phyloP scores from a whole-genome alignment of 2,113 vertebrate species.

The Axis porcinus region DNA sequence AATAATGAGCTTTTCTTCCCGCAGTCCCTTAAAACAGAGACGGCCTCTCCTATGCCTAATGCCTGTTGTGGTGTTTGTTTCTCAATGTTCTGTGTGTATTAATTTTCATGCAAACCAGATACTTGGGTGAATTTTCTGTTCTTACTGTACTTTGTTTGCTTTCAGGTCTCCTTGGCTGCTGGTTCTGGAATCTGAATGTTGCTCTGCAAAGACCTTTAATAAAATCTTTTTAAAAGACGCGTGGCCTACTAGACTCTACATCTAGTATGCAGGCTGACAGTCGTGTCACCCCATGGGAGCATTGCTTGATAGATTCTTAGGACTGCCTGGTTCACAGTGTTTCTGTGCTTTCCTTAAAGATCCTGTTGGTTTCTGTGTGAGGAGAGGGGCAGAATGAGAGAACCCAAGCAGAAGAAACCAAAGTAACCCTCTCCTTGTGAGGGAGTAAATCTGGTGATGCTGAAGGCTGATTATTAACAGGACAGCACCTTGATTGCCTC shows the following conservation, averaged over 20 bases:
- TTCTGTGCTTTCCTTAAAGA: background rate
- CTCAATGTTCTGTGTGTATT: background rate
- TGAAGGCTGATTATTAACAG: background rate
- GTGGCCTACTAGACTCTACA: background rate
- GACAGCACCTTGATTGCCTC: background rate
- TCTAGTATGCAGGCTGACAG: background rate
- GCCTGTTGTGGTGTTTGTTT: background rate
- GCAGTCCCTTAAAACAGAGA: background rate
- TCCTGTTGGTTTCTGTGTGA: background rate
- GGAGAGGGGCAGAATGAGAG: background rate
- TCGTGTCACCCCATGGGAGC: background rate
- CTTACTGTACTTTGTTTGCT: conserved; percentile 24
- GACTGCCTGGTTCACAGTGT: background rate
- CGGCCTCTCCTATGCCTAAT: background rate
- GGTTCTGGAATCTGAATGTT: conserved; percentile 67
- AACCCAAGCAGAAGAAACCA: background rate
- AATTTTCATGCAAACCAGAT: background rate
- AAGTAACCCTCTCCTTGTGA: background rate
- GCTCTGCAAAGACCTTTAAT: conserved; percentile 77
- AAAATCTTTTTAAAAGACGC: conserved; percentile 72
- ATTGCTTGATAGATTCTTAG: background rate
- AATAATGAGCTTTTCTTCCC: background rate
- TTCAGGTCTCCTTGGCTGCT: conserved; percentile 73
- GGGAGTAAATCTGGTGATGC: background rate
- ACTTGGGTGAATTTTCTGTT: background rate